These are phyloP conservation scores for Cephalopholis sonnerati DNA, from an alignment of 2,113 vertebrate genomes.

Conservation along the genomic window DNA sequence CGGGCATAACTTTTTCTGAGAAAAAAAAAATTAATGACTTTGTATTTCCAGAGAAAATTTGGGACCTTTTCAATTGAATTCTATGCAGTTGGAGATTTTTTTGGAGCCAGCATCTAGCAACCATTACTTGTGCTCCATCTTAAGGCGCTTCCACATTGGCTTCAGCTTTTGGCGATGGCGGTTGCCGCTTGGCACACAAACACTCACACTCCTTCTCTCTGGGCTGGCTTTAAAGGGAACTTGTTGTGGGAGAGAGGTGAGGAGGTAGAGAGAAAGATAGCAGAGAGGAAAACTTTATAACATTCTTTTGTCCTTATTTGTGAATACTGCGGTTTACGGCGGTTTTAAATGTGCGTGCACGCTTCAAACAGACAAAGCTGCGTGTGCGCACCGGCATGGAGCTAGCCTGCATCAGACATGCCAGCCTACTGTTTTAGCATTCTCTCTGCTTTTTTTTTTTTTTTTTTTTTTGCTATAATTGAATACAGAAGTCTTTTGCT, in stretches of 20 bases:
- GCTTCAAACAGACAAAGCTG: conserved; percentile 22
- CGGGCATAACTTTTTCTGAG: neutral
- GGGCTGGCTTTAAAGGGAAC: conserved; percentile 35
- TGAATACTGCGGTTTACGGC: conserved; percentile 28
- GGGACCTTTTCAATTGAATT: conserved; percentile 14
- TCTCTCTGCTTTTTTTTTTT: conserved; percentile 50
- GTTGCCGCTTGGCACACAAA: conserved; percentile 49
- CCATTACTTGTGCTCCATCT: conserved; percentile 39
- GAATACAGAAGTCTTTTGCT: conserved; percentile 71
- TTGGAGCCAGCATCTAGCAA: conserved; percentile 32
- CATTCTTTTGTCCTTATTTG: conserved; percentile 48
- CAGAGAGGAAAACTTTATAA: conserved; percentile 38
- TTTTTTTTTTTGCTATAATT: conserved; percentile 62
- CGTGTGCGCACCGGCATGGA: neutral
- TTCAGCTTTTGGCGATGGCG: conserved; percentile 44
- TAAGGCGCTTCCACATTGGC: conserved; percentile 49
- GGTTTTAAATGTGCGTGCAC: conserved; percentile 15
- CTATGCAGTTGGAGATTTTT: conserved; percentile 11
- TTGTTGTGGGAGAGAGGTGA: conserved; percentile 69
- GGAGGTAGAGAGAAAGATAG: conserved; percentile 53
- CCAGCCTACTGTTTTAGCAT: conserved; percentile 68
- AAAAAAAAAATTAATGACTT: neutral
- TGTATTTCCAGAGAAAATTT: conserved; percentile 6
- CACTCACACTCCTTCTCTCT: conserved; percentile 35
- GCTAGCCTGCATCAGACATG: conserved; percentile 54